Evolutionary conservation across 2,797 vertebrate species (phyloP).

Genomic region (Xyrichtys novacula): DNA sequence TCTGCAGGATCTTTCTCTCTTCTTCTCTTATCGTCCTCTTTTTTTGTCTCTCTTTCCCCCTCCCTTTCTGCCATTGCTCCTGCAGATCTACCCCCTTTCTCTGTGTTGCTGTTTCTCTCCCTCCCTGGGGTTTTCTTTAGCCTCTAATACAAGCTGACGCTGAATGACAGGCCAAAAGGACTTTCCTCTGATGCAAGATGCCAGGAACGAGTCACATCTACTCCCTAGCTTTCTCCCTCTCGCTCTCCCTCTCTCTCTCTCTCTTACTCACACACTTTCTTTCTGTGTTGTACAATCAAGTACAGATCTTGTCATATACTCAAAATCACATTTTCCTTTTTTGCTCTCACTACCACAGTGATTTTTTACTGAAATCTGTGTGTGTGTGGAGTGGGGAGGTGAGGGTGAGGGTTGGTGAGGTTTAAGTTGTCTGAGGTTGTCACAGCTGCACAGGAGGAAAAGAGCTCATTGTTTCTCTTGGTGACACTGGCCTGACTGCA

Average conservation of each 20-base stretch:
- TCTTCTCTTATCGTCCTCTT: neutral
- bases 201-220: slow-evolving; percentile 46
- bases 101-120: slow-evolving; percentile 33
- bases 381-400: slow-evolving; percentile 8
- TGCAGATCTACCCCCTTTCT: slow-evolving; percentile 36
- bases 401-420: slow-evolving; percentile 3
- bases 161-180: slow-evolving; percentile 78
- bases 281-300: slow-evolving; percentile 30
- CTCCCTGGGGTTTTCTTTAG: slow-evolving; percentile 63
- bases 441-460: slow-evolving; percentile 31
- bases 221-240: slow-evolving; percentile 25
- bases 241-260: slow-evolving; percentile 19
- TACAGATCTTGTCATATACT: slow-evolving; percentile 41
- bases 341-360: slow-evolving; percentile 17
- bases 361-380: slow-evolving; percentile 1
- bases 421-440: slow-evolving; percentile 40
- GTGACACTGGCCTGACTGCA: slow-evolving; percentile 55
- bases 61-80: slow-evolving; percentile 23
- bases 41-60: slow-evolving; percentile 18
- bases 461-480: slow-evolving; percentile 57
- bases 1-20: neutral
- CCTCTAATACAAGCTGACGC: slow-evolving; percentile 65
- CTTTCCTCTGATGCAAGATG: slow-evolving; percentile 60
- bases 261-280: slow-evolving; percentile 3
- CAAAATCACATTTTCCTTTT: slow-evolving; percentile 32